A percentile compares a stretch with the other conserved stretches of the same genome.
These are phyloP conservation scores for Ochropleura plecta DNA, from an alignment of 2,888 invertebrate genomes.

Conservation along the genomic window DNA sequence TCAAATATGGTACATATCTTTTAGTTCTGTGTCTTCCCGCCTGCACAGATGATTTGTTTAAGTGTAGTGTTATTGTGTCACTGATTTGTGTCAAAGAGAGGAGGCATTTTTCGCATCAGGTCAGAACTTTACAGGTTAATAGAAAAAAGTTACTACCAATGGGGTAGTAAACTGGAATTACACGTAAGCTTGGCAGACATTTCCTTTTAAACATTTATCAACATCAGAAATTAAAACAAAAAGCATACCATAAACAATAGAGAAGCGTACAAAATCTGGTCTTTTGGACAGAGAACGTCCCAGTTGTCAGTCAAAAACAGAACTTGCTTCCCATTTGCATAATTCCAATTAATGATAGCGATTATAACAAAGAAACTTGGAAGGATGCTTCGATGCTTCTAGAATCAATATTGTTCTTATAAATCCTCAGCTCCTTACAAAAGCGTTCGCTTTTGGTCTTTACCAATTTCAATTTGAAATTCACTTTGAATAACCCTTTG, in stretches of 20 bases:
- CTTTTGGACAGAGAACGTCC: constrained; percentile 49
- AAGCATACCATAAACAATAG: constrained; percentile 29
- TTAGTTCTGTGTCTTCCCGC: no score
- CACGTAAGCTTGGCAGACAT: no score
- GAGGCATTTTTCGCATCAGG: no score
- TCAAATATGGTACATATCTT: no score
- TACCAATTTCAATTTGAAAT: constrained; percentile 69
- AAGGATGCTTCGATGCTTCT: constrained; percentile 64
- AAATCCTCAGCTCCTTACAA: constrained; percentile 65
- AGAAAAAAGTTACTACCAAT: no score
- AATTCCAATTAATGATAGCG: constrained; percentile 84
- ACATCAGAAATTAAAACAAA: constrained; percentile 9
- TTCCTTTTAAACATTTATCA: no score
- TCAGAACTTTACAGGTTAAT: no score
- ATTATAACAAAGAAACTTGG: constrained; percentile 77
- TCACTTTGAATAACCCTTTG: constrained; percentile 66
- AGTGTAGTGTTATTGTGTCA: no score
- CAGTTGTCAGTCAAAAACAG: constrained; percentile 71
- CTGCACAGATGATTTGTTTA: no score
- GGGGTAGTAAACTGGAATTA: no score
- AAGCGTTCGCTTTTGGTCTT: constrained; percentile 26
- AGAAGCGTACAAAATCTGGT: constrained; percentile 36
- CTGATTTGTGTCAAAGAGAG: no score
- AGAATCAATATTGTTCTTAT: constrained; percentile 77
- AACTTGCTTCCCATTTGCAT: constrained; percentile 79